phyloP scores from a whole-genome alignment of 2,113 vertebrate genomes.

The Heterocephalus glaber region DNA sequence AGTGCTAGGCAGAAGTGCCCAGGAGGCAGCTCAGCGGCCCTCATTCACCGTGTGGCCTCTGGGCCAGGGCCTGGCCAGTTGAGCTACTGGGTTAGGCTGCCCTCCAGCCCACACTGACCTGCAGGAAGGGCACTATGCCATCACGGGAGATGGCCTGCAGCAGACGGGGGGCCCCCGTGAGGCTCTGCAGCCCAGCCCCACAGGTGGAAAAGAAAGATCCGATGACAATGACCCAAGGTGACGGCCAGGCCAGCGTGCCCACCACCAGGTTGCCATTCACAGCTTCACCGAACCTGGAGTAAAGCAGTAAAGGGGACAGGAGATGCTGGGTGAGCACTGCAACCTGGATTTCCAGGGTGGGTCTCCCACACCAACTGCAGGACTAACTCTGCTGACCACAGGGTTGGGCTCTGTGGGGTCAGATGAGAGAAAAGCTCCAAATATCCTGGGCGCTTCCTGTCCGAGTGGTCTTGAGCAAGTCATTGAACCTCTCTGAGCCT shows the following conservation, averaged over 20 bases:
- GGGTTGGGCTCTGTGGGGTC: not conserved
- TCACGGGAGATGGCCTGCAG: slow-evolving; percentile 97
- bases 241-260: slow-evolving; percentile 96
- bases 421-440: not conserved
- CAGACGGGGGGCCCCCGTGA: slow-evolving; percentile 96
- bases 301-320: not conserved
- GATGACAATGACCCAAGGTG: slow-evolving; percentile 98
- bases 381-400: not conserved
- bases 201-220: slow-evolving; percentile 99
- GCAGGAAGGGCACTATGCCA: slow-evolving; percentile 95
- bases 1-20: not conserved
- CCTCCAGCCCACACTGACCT: slow-evolving; percentile 85
- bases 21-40: not conserved
- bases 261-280: slow-evolving; percentile 97
- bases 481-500: not conserved
- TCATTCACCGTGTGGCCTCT: not conserved
- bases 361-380: not conserved
- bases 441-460: not conserved
- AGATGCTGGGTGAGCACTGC: accelerated
- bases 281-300: slow-evolving; percentile 93
- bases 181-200: slow-evolving; percentile 96
- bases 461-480: not conserved
- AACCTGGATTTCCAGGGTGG: not conserved
- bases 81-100: too few species aligned
- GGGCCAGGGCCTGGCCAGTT: not conserved